These are phyloP conservation scores for Craniophora ligustri DNA, from an alignment of 2,888 invertebrate genomes.

Conservation along the genomic window DNA sequence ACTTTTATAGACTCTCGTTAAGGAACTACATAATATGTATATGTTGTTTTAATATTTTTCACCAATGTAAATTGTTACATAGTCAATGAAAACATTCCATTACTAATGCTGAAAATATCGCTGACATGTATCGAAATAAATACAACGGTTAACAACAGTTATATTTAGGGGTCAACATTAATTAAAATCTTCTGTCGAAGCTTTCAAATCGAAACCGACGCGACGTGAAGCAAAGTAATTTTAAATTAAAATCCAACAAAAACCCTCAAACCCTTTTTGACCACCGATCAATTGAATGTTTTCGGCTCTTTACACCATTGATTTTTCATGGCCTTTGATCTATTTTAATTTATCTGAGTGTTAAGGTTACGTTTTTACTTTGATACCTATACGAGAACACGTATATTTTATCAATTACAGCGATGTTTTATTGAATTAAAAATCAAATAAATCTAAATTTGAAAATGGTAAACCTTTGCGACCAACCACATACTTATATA, in stretches of 20 bases:
- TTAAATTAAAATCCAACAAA: conserved; percentile 82
- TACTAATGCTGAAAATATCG: background rate
- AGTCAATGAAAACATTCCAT: background rate
- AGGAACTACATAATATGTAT: background rate
- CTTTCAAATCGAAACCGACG: conserved; percentile 51
- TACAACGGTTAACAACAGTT: conserved; percentile 14
- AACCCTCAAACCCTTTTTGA: conserved; percentile 76
- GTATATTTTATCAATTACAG: conserved; percentile 8
- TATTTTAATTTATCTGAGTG: conserved; percentile 68
- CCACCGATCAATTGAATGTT: conserved; percentile 76
- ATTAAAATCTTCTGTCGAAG: conserved; percentile 55
- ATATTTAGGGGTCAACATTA: conserved; percentile 37
- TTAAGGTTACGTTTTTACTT: conserved; percentile 32
- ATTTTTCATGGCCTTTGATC: conserved; percentile 78
- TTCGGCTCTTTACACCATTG: conserved; percentile 76
- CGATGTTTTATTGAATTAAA: conserved; percentile 1
- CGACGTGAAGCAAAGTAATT: conserved; percentile 67
- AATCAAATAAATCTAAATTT: too few species aligned
- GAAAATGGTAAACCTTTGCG: background rate
- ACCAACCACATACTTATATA: background rate
- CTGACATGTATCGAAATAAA: conserved; percentile 6
- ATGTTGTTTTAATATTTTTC: background rate
- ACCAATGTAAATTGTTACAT: background rate
- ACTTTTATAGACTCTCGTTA: background rate
- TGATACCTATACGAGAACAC: conserved; percentile 5